These are phyloP conservation scores for Setipinna tenuifilis DNA, from an alignment of 2,797 vertebrate species.

Conservation along the genomic window DNA sequence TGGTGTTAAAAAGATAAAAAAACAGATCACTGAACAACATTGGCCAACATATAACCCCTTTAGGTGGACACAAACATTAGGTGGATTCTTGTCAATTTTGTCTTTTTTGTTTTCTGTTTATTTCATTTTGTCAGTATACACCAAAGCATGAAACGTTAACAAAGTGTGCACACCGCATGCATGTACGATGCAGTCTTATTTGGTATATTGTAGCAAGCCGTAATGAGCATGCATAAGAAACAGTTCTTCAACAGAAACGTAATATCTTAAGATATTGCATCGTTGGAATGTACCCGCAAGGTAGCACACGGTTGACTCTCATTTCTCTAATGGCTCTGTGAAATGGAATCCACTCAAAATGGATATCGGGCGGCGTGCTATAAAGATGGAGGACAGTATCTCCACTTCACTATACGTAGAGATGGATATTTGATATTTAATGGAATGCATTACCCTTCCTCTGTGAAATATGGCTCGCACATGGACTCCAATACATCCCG, in stretches of 20 bases:
- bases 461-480: conserved; percentile 19
- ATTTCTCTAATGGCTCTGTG: conserved; percentile 43
- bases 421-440: conserved; percentile 28
- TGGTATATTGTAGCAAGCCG: background rate
- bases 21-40: background rate
- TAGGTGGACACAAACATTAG: background rate
- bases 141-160: background rate
- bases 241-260: background rate
- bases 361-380: conserved; percentile 22
- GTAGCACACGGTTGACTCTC: conserved; percentile 24
- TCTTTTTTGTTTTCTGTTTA: background rate
- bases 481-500: conserved; percentile 20
- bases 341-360: conserved; percentile 41
- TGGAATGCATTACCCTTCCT: conserved; percentile 25
- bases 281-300: conserved; percentile 19
- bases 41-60: background rate
- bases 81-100: background rate
- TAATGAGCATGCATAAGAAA: conserved; percentile 14
- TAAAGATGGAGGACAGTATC: conserved; percentile 39
- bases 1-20: background rate
- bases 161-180: background rate
- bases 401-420: conserved; percentile 26
- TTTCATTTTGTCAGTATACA: background rate
- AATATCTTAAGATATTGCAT: conserved; percentile 15
- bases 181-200: background rate